Evolutionary conservation across 2,113 vertebrate species (phyloP), one percentile per base, ranked within the genome.

Genomic region (Cololabis saira): DNA sequence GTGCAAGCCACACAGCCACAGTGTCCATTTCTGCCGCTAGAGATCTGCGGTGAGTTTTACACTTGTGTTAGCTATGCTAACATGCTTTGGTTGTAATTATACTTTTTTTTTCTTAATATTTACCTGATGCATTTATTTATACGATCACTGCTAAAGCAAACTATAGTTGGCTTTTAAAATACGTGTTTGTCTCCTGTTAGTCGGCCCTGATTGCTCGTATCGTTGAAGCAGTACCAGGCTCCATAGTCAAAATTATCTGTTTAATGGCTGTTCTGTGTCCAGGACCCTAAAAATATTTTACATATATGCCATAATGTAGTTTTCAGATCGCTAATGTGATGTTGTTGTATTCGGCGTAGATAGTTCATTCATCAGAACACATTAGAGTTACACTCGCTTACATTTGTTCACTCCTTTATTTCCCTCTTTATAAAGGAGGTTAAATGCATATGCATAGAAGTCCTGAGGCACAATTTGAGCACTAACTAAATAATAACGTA

Each of bases 41-140:
- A 44, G 90, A 93, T 50, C 55, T 93, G n/a, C 81, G 93, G 93
- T 94, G 80, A 67, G 83, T 69, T 24, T 10, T 13, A 37, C 42
- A 3, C 11, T 16, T 5, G 22, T 12, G n/a, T 40, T 64, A 44
- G 61, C 61, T 67, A 10, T 59, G 76, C 79, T 80, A 74, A 44
- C 43, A 10, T 43, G 1, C 7, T 21, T 12, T 42, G 12, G 1
- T 33, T 43, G 22, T 14, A 53, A 12, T 3, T 15, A 3, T 11
- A 22, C 54, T 1, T 1, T 24, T 21, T n/a, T 60, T n/a, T 18
- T 5, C 18, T 18, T 0, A 13, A 0, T 27, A 17, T n/a, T 33
- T 12, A 37, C 11, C 8, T 47, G 8, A 9, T 47, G n/a, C 1
- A 9, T 47, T 47, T 18, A 18, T 1, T 1, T 18, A 12, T 11